Evolutionary conservation across 2,888 invertebrate species (phyloP), one percentile per base, ranked within the genome.

Genomic region (Ephialtes manifestator): DNA sequence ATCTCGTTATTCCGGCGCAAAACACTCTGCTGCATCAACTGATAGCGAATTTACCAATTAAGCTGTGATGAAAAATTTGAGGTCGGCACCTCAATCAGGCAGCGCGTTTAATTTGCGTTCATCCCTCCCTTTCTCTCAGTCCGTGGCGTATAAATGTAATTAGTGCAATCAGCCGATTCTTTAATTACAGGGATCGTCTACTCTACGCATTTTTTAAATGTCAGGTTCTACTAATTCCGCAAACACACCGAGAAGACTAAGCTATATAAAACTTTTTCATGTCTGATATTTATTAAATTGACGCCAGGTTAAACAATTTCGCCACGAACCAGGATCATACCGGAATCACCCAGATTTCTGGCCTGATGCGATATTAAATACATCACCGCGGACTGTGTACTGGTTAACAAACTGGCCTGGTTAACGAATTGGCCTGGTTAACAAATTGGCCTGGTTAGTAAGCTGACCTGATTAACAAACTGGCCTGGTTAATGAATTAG

Each of bases 11-110:
- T 58, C 11, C 35, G 48, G 46, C 31, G 18, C 75, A 78, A 53
- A 78, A 78, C 35, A 68, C 75, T 68, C 46, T n/a, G 55, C 31
- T 35, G 39, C 77, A 55, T 74, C 74, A 53, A 48, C 43, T 46
- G 65, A 55, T 70, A 71, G 70, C 24, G 70, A 71, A 81, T 81
- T 79, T 79, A 65, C 78, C 81, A 78, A 85, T 78, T 78, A 81
- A 65, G n/a, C 60, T 24, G 65, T 39, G 65, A 75, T 85, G 71
- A 85, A 81, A 63, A 75, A 85, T 85, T 81, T n/a, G 75, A 74
- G 81, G 78, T 75, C 70, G 39, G 31, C 75, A 65, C 65, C 74
- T 75, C 78, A 79, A 79, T 85, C 78, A 65, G 53, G 70, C 24
- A 39, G 20, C 48, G 67, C 74, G 67, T 53, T 74, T 28, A 68